These are phyloP conservation scores for Crotalus viridis DNA, from an alignment of 2,113 vertebrate genomes.

Conservation along the genomic window DNA sequence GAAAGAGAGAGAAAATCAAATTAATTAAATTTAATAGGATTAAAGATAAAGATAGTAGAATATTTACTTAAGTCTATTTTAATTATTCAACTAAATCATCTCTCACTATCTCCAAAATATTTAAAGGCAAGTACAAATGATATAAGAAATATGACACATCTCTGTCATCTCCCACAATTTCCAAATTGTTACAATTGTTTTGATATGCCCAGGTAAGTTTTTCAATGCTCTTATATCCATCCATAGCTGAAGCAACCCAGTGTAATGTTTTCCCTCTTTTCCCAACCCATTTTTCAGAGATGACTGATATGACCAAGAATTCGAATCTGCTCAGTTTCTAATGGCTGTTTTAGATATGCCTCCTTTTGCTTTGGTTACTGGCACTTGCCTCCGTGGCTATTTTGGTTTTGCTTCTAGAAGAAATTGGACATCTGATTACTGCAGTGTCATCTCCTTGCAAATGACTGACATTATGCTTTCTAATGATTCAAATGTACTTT, in stretches of 20 bases:
- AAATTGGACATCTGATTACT: not conserved
- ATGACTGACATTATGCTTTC: not conserved
- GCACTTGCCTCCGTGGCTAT: not conserved
- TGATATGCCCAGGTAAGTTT: not conserved
- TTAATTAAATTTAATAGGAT: constrained; percentile 4
- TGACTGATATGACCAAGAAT: not conserved
- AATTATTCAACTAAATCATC: not conserved
- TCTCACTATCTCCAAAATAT: not conserved
- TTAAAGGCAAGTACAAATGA: not conserved
- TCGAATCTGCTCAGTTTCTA: not conserved
- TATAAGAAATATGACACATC: not conserved
- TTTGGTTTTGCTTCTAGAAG: not conserved
- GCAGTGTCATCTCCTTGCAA: not conserved
- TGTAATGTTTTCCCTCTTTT: not conserved
- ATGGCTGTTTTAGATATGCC: not conserved
- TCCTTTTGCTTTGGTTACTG: not conserved
- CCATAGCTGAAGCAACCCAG: not conserved
- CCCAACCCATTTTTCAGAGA: not conserved
- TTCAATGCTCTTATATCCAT: not conserved
- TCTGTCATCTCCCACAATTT: not conserved
- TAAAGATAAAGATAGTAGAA: not conserved
- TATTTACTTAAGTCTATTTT: not conserved
- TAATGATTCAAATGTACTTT: not conserved
- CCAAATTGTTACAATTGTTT: not conserved
- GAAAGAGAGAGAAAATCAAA: not conserved